phyloP scores from a whole-genome alignment of 2,113 vertebrate genomes.

The Notothenia coriiceps region DNA sequence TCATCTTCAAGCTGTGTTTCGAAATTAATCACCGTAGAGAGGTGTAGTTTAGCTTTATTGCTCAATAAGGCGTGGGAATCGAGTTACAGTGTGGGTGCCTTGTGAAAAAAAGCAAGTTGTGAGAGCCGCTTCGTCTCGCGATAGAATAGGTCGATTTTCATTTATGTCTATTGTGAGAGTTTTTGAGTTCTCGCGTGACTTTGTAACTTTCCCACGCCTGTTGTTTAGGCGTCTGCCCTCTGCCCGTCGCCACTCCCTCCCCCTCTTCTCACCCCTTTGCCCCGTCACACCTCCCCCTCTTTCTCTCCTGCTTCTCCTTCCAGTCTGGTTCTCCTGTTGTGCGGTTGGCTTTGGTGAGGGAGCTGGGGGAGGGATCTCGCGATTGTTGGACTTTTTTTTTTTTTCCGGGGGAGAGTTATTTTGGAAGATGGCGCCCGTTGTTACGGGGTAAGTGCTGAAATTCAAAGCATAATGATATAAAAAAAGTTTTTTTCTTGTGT shows the following conservation, averaged over 20 bases:
- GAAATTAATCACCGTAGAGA: neutral
- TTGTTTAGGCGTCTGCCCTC: conserved; percentile 73
- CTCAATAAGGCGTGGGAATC: conserved; percentile 78
- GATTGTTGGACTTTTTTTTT: conserved; percentile 84
- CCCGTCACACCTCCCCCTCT: conserved; percentile 46
- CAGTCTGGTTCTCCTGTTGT: conserved; percentile 59
- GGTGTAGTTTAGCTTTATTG: conserved; percentile 54
- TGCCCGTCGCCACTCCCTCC: conserved; percentile 35
- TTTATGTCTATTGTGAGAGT: conserved; percentile 71
- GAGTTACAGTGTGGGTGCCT: conserved; percentile 48
- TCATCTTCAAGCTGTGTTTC: conserved; percentile 11
- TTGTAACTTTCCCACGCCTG: conserved; percentile 85
- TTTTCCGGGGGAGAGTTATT: conserved; percentile 85
- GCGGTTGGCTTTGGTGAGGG: conserved; percentile 35
- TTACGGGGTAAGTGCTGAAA: conserved; percentile 94
- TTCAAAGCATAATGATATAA: conserved; percentile 56
- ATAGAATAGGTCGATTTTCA: neutral
- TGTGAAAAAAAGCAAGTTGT: conserved; percentile 22
- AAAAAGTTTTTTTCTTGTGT: conserved; percentile 11
- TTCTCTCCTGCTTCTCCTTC: conserved; percentile 28
- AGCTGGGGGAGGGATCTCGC: conserved; percentile 78
- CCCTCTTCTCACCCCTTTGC: conserved; percentile 43
- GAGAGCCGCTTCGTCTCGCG: conserved; percentile 73
- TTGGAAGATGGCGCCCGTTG: conserved; percentile 98
- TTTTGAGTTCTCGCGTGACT: conserved; percentile 76